Percentiles rank a stretch among this genome's conserved stretches.
Conservation (phyloP, 2,113 vertebrate genomes). For the Lanius collurio region DNA sequence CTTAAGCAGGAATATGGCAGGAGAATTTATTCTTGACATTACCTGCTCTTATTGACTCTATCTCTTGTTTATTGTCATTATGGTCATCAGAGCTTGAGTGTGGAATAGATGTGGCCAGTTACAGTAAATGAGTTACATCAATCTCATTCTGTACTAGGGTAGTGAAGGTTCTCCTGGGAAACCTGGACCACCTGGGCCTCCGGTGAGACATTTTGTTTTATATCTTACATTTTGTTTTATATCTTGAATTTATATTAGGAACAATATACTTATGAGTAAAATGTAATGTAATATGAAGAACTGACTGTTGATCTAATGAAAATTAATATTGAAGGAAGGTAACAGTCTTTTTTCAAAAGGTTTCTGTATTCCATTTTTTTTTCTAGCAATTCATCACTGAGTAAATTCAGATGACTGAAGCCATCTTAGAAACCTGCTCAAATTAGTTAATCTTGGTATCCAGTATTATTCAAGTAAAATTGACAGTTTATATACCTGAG, state of each 20-base stretch:
- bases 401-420: not conserved
- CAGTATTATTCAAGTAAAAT: not conserved
- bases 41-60: not conserved
- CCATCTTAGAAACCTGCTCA: not conserved
- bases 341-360: not conserved
- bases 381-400: fast-evolving
- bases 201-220: constrained; percentile 69
- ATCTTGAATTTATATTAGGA: not conserved
- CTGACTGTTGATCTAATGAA: not conserved
- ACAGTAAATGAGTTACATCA: not conserved
- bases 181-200: constrained; percentile 84
- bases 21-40: not conserved
- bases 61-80: not conserved
- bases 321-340: not conserved
- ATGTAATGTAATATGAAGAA: not conserved
- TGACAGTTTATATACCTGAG: not conserved
- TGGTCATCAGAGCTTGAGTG: not conserved
- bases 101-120: not conserved
- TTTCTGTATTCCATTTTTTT: not conserved
- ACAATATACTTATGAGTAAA: not conserved
- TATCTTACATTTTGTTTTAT: constrained; percentile 13
- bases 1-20: not conserved
- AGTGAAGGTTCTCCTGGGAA: constrained; percentile 85
- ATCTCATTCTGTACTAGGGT: constrained; percentile 79
- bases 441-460: not conserved